These are phyloP conservation scores for Hestina assimilis DNA, from an alignment of 1,140 invertebrate species.

Conservation along the genomic window DNA sequence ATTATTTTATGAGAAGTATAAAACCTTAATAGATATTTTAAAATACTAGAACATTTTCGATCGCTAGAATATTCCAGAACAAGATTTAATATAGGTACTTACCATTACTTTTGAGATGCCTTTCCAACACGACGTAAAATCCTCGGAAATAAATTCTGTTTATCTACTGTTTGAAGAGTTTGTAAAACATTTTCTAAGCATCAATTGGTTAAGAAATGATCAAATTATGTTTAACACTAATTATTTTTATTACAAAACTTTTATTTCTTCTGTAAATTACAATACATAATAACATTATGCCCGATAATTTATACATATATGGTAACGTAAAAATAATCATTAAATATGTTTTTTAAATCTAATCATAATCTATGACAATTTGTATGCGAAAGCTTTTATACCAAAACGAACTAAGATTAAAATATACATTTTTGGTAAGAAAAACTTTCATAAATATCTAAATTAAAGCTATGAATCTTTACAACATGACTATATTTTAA, in stretches of 20 bases:
- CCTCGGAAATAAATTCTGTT: too few species aligned
- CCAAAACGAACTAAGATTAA: constrained; percentile 63
- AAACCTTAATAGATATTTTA: too few species aligned
- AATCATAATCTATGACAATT: constrained; percentile 64
- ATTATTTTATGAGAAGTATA: too few species aligned
- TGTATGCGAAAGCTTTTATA: constrained; percentile 65
- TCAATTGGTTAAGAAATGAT: constrained; percentile 14
- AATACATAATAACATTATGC: constrained; percentile 59
- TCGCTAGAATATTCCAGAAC: too few species aligned
- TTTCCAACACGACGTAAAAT: too few species aligned
- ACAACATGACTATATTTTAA: constrained; percentile 68
- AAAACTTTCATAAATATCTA: constrained; percentile 53
- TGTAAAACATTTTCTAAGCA: background rate
- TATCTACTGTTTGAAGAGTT: too few species aligned
- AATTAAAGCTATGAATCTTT: constrained; percentile 72
- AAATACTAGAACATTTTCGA: too few species aligned
- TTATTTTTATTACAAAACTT: constrained; percentile 70
- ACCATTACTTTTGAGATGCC: too few species aligned
- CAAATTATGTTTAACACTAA: constrained; percentile 26
- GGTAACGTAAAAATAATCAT: constrained; percentile 63
- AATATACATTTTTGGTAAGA: constrained; percentile 76
- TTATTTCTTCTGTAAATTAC: constrained; percentile 57
- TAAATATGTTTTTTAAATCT: constrained; percentile 66
- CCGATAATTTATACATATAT: constrained; percentile 59
- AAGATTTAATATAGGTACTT: too few species aligned